Evolutionary conservation across 2,888 invertebrate species (phyloP), one percentile per base, ranked within the genome.

Genomic region (Aproaerema taeniolella): DNA sequence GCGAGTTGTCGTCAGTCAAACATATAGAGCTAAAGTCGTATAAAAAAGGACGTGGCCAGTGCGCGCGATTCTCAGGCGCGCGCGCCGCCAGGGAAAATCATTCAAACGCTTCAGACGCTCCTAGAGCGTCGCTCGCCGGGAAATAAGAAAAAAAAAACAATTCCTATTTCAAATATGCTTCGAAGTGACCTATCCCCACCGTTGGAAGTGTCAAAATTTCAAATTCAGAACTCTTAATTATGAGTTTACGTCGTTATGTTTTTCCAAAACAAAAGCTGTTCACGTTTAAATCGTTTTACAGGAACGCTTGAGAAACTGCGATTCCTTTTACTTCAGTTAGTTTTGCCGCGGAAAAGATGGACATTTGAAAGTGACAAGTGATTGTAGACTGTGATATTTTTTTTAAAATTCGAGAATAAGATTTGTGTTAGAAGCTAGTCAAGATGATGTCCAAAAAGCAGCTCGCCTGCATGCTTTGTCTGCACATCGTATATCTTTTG

Each of bases 371-470:
- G 67, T 75, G 64, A 65, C 62, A 55, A 49, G 60, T 58, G 55
- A 50, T 56, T 51, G 47, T 39, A 51, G 43, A 57, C 56, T 63
- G 70, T 63, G 60, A 55, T 58, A 54, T 26, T 26, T n/a, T n/a
- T 26, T 20, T 32, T 39, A 45, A 42, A 39, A 31, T 16, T 44
- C 31, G 52, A 50, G 50, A 50, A 47, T n/a, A n/a, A n/a, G n/a
- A 43, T 42, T 39, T 43, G 42, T 53, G 43, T 48, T 33, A 48
- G 48, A 63, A 75, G 35, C 62, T 69, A 64, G 63, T 73, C 80
- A 88, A 88, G 76, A 89, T 89, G 88, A 94, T 94, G 94, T 92
- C 93, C 71, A 92, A 92, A 68, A 93, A 91, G 88, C 92, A 94
- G 83, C 90, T 93, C 89, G 88, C 93, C 49, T 91, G 91, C 52